Evolutionary conservation across 2,888 invertebrate genomes (phyloP).

Genomic region (Caenorhabditis angaria): DNA sequence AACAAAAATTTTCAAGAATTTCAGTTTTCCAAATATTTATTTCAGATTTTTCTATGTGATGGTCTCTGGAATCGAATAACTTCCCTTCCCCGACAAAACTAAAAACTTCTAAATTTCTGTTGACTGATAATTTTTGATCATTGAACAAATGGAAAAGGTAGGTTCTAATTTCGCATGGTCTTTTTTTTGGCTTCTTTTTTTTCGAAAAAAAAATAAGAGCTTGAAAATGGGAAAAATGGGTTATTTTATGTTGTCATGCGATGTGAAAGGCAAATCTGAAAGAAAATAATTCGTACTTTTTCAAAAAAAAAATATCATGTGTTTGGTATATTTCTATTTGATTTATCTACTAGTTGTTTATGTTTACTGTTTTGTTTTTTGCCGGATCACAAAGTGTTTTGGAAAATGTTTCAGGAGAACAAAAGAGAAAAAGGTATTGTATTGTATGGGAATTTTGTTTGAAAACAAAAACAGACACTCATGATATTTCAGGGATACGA

Average conservation of each 20-base stretch:
- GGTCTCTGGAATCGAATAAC: not conserved
- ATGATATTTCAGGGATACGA: constrained; percentile 9
- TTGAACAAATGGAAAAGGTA: not conserved
- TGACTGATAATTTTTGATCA: no score
- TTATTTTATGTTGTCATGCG: constrained; percentile 1
- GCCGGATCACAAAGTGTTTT: not conserved
- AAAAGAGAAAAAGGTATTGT: not conserved
- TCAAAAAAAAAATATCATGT: not conserved
- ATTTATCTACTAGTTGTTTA: not conserved
- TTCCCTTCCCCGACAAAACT: not conserved
- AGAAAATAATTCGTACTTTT: not conserved
- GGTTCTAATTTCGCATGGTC: not conserved
- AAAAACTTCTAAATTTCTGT: not conserved
- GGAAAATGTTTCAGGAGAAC: not conserved
- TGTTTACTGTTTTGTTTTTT: not conserved
- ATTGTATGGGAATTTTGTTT: no score
- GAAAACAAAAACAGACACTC: not conserved
- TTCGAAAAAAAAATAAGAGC: no score
- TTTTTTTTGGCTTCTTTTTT: no score
- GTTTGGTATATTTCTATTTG: not conserved
- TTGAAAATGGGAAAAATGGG: no score
- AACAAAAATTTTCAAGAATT: not conserved
- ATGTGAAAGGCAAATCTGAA: no score
- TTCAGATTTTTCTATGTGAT: not conserved
- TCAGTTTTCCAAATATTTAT: not conserved